A percentile compares a stretch with the other conserved stretches of the same genome.
These are phyloP conservation scores for Benthosema pterotum DNA, from an alignment of 2,797 vertebrate species.

Conservation along the genomic window DNA sequence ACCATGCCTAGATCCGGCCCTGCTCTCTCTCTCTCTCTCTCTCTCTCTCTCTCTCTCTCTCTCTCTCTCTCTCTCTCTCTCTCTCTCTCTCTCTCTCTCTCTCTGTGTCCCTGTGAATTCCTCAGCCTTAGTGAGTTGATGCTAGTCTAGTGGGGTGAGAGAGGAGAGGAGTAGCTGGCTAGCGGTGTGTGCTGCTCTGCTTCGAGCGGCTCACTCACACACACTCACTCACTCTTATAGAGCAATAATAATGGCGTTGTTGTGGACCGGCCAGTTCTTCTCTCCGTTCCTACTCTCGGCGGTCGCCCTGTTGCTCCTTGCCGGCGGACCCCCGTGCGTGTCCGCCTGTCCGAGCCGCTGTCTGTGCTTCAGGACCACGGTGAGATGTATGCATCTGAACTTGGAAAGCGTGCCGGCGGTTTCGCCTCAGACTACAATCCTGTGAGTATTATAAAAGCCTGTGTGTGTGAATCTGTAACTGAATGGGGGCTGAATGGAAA, in stretches of 20 bases:
- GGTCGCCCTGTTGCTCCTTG: conserved; percentile 62
- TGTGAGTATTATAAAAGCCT: conserved; percentile 83
- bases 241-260: conserved; percentile 82
- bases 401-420: conserved; percentile 90
- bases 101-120: conserved; percentile 21
- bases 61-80: conserved; percentile 1
- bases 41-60: background rate
- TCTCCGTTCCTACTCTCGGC: conserved; percentile 64
- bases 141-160: conserved; percentile 23
- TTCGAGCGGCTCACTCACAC: conserved; percentile 52
- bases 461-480: conserved; percentile 28
- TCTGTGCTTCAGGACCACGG: conserved; percentile 94
- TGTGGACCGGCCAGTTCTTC: conserved; percentile 72
- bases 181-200: conserved; percentile 54
- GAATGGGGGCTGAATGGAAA: background rate
- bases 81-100: background rate
- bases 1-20: no score
- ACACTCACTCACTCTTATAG: conserved; percentile 19
- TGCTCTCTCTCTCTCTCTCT: background rate
- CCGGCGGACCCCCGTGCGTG: conserved; percentile 63
- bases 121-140: conserved; percentile 25
- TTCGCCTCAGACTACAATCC: conserved; percentile 91
- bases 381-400: conserved; percentile 97
- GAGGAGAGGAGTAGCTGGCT: conserved; percentile 48
- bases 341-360: conserved; percentile 91